phyloP scores from a whole-genome alignment of 64 coral and sea anemone genomes.

The Montipora capricornis region DNA sequence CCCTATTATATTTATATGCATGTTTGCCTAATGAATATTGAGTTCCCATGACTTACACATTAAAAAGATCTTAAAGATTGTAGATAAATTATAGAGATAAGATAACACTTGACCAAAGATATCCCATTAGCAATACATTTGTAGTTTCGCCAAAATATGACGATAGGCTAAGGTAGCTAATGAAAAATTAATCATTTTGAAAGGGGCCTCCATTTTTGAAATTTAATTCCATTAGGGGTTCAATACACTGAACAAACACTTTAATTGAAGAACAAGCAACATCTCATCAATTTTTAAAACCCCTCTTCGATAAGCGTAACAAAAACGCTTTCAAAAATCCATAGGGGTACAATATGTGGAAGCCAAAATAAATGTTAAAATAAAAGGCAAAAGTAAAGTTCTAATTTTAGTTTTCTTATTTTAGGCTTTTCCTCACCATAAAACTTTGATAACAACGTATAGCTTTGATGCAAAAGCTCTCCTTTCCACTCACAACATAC shows the following conservation, averaged over 20 bases:
- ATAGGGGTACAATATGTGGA: background rate
- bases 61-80: background rate
- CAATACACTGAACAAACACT: background rate
- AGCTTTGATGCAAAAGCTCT: background rate
- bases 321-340: background rate
- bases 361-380: background rate
- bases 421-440: too few species aligned
- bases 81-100: background rate
- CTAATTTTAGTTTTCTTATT: background rate
- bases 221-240: background rate
- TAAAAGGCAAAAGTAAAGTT: background rate
- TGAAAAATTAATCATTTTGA: constrained; percentile 21
- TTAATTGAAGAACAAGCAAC: constrained; percentile 8
- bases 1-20: too few species aligned
- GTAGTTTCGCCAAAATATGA: background rate
- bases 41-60: background rate
- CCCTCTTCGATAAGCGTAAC: background rate
- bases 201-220: constrained; percentile 9
- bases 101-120: background rate
- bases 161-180: background rate
- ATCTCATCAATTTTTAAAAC: constrained; percentile 38
- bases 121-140: too few species aligned
- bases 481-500: background rate
- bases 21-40: background rate
- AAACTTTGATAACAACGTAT: background rate